A percentile compares a stretch with the other conserved stretches of the same genome.
Evolutionary conservation across 2,113 vertebrate species (phyloP).

Genomic region (Connochaetes taurinus): DNA sequence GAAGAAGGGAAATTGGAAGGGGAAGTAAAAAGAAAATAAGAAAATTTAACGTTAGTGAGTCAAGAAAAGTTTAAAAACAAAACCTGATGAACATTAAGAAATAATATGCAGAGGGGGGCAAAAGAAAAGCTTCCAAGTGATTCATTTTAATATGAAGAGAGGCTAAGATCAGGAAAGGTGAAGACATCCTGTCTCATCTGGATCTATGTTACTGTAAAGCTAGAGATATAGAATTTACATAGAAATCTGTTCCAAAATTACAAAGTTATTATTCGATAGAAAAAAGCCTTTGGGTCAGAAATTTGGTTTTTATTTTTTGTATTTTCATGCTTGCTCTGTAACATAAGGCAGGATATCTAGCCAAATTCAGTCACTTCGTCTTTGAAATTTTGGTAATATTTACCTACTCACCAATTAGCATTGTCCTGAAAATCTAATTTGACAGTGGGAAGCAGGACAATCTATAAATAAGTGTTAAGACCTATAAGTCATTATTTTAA

Average conservation of each 20-base stretch:
- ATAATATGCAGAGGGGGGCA: neutral
- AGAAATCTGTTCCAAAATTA: neutral
- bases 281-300: neutral
- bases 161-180: neutral
- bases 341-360: neutral
- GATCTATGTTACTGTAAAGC: neutral
- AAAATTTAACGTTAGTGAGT: neutral
- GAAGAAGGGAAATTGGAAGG: neutral
- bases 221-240: neutral
- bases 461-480: neutral
- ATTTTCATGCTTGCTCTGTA: neutral
- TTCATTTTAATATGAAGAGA: conserved; percentile 13
- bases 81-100: neutral
- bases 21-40: neutral
- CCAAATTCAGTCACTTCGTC: neutral
- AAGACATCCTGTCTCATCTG: neutral
- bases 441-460: neutral
- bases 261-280: neutral
- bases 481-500: neutral
- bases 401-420: neutral
- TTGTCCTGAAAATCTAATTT: neutral
- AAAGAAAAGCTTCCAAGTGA: neutral
- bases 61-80: neutral
- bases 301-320: conserved; percentile 14
- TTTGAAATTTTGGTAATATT: conserved; percentile 37